phyloP scores from a whole-genome alignment of 2,797 vertebrate genomes.

The Protonibea diacanthus region DNA sequence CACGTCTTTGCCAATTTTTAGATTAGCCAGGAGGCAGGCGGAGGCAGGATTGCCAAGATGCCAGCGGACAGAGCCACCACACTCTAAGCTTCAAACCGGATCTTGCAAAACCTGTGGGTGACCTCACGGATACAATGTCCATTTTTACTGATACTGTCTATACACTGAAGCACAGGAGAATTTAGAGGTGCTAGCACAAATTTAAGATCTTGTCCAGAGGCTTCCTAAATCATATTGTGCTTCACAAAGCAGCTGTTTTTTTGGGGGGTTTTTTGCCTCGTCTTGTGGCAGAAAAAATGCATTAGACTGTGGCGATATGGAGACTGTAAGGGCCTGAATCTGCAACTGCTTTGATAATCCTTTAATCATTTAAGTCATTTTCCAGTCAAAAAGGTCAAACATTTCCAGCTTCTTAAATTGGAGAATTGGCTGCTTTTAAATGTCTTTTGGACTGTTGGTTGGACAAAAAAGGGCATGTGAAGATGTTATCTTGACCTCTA shows the following conservation, averaged over 20 bases:
- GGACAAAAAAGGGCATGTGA: background rate
- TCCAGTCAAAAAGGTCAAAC: background rate
- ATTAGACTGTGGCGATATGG: background rate
- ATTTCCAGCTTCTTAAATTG: background rate
- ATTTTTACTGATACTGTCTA: background rate
- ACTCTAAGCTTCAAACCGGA: too few relatives aligned
- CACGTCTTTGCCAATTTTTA: too few relatives aligned
- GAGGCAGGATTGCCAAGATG: too few relatives aligned
- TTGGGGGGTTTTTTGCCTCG: too few relatives aligned
- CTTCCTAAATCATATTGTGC: background rate
- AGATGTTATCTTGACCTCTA: background rate
- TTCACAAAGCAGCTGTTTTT: background rate
- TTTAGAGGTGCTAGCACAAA: background rate
- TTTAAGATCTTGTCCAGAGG: background rate
- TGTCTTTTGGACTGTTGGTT: background rate
- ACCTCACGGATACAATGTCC: too few relatives aligned
- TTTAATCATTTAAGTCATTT: background rate
- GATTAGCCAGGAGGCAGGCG: too few relatives aligned
- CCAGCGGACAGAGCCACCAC: too few relatives aligned
- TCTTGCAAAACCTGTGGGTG: too few relatives aligned
- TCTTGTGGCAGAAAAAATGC: background rate
- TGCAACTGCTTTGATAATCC: background rate
- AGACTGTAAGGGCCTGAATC: background rate
- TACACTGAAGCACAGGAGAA: background rate
- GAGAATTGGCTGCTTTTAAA: background rate